Percentiles rank a stretch among this genome's conserved stretches.
Conservation (phyloP, 2,113 vertebrate genomes). For the Aramus guarauna region DNA sequence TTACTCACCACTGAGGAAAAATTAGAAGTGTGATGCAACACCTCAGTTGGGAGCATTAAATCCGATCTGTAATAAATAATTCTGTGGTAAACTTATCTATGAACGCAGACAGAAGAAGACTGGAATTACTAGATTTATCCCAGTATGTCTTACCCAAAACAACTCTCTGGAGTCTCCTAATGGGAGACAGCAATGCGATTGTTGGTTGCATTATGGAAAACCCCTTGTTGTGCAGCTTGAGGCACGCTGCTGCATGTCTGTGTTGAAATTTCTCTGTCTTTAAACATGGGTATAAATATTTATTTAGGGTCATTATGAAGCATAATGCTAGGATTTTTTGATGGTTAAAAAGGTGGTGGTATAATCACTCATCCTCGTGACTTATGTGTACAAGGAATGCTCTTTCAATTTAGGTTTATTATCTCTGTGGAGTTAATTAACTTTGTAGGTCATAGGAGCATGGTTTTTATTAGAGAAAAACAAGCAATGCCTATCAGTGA, state of each 20-base stretch:
- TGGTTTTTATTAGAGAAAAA: background rate
- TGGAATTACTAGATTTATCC: background rate
- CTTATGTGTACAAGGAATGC: background rate
- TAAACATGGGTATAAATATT: conserved; percentile 3
- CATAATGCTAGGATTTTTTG: background rate
- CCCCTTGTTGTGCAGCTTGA: background rate
- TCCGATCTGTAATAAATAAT: background rate
- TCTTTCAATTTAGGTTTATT: background rate
- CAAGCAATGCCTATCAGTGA: background rate
- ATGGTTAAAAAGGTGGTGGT: background rate
- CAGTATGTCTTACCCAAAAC: background rate
- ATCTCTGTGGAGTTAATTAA: conserved; percentile 30
- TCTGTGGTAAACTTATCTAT: background rate
- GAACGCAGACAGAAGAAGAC: background rate
- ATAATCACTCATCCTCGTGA: background rate
- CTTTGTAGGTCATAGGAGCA: background rate
- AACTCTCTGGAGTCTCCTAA: background rate
- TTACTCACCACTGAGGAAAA: background rate
- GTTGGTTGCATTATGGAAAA: background rate
- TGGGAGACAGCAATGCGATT: background rate
- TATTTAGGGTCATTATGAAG: background rate
- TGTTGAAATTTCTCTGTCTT: background rate
- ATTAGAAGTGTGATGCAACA: background rate
- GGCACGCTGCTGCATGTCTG: background rate
- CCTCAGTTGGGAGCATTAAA: background rate